phyloP scores from a whole-genome alignment of 2,113 vertebrate genomes.

The Astur gentilis region DNA sequence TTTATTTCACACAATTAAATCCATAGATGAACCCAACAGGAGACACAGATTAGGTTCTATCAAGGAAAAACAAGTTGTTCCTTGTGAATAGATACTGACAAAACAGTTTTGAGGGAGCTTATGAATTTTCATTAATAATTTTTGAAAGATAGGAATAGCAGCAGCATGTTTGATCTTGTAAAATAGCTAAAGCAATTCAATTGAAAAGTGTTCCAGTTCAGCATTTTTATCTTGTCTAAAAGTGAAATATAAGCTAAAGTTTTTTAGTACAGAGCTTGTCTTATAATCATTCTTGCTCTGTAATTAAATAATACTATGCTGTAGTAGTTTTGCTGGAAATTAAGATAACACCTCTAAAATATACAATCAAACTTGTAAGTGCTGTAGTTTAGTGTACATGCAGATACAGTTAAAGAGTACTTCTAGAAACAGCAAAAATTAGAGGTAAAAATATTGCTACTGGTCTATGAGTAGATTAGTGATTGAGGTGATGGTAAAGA shows the following conservation, averaged over 20 bases:
- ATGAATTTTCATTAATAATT: constrained; percentile 18
- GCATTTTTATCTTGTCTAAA: not conserved
- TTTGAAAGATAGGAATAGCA: not conserved
- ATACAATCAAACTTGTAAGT: not conserved
- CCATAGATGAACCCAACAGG: not conserved
- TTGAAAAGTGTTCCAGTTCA: not conserved
- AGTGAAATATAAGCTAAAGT: too few species aligned
- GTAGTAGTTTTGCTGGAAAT: not conserved
- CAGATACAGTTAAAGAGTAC: not conserved
- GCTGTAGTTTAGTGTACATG: not conserved
- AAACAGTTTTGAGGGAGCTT: constrained; percentile 22
- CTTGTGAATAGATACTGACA: constrained; percentile 30
- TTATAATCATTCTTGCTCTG: not conserved
- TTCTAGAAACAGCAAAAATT: not conserved
- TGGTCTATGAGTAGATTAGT: not conserved
- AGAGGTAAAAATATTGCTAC: not conserved
- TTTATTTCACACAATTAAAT: constrained; percentile 61
- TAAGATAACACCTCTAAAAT: not conserved
- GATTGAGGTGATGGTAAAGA: not conserved
- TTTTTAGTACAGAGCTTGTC: too few species aligned
- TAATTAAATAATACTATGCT: not conserved
- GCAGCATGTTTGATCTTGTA: not conserved
- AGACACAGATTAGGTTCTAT: constrained; percentile 23
- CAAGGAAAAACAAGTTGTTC: constrained; percentile 9
- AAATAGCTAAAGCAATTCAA: not conserved